Percentiles rank a stretch among this genome's conserved stretches.
phyloP scores from a whole-genome alignment of 1,140 invertebrate genomes.

The Drusus annulatus region DNA sequence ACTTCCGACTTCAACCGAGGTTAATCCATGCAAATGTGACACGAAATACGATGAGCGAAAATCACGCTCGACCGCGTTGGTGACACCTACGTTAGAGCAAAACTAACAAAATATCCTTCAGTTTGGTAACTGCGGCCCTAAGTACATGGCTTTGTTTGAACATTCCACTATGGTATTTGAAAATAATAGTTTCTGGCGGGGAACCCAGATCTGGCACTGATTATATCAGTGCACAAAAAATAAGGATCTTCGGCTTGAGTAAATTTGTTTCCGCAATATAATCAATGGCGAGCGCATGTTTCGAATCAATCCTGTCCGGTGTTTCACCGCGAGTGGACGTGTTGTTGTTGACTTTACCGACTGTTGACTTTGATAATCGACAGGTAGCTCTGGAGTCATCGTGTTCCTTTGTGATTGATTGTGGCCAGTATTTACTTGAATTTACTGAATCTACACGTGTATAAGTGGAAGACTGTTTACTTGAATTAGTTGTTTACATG shows the following conservation, averaged over 20 bases:
- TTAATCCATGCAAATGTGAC: too few relatives aligned
- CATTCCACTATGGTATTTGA: too few relatives aligned
- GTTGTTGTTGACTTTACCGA: neutral
- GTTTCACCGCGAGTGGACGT: neutral
- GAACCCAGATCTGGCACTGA: too few relatives aligned
- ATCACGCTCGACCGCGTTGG: too few relatives aligned
- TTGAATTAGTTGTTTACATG: neutral
- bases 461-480: neutral
- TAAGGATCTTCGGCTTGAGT: neutral
- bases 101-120: too few relatives aligned
- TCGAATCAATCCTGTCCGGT: constrained; percentile 1
- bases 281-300: neutral
- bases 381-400: neutral
- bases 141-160: too few relatives aligned
- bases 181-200: too few relatives aligned
- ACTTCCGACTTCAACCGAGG: too few relatives aligned
- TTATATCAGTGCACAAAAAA: too few relatives aligned
- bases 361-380: neutral
- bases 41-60: too few relatives aligned
- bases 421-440: neutral
- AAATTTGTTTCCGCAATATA: neutral
- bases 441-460: neutral
- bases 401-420: neutral
- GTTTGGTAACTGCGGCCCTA: too few relatives aligned
- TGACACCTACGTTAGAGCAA: too few relatives aligned